Base-by-base conservation (phyloP, 2,888 invertebrate genomes). In the Dasysyrphus tricinctus region DNA sequence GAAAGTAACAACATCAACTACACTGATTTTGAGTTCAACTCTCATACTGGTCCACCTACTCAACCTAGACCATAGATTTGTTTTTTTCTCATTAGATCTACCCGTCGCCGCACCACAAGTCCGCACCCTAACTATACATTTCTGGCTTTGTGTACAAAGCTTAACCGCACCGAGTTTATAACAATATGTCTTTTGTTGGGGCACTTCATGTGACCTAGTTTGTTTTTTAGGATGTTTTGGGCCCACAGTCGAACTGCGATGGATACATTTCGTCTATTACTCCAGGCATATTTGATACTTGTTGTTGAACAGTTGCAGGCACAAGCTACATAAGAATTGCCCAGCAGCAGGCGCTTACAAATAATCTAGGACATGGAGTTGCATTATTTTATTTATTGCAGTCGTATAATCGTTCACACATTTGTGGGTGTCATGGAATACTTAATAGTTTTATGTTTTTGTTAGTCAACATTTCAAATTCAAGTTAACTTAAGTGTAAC, bases 151-250 rank as follows among this genome's bases (percentile, higher is more conserved):
- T 77, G 32, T 42, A 29, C 4, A 34, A 39, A 37, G 16, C 49
- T 61, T 54, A 42, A 77, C 57, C 77, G 49, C 32, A 74, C 75
- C 75, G 72, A 44, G 49, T 37, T 16, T 34, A 12, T 74, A 86
- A 80, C 56, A 75, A 70, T n/a, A n/a, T 59, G 42, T 78, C 70
- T 86, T 79, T 86, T 82, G 86, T 82, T 75, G 54, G 59, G 72
- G 75, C 70, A 79, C 86, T 81, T 65, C 29, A 81, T 59, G 86
- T 86, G 86, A 82, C 86, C 86, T 79, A 86, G 82, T 80, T 85
- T 74, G 42, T 69, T 74, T 24, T 24, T 74, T 80, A 67, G 59
- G 73, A 70, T 56, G 57, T 63, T 54, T 39, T 69, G 54, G 51
- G 49, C 24, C 42, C 44, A 69, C 69, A 34, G 14, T 37, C 14